phyloP scores from a whole-genome alignment of 2,113 vertebrate genomes.

The Megaceryle maxima region DNA sequence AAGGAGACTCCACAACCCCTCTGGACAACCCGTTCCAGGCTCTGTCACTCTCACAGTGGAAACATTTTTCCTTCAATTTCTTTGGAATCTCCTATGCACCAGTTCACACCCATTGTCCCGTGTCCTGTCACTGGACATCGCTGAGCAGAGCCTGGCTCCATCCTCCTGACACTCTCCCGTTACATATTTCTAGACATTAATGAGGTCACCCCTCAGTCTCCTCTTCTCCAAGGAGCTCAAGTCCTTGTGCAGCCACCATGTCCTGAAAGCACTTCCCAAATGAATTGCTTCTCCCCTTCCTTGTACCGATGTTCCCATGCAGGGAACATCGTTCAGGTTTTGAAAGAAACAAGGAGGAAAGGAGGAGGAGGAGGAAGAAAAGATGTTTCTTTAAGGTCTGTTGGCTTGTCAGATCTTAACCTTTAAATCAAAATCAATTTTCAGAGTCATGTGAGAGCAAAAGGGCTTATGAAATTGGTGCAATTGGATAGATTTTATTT shows the following conservation, averaged over 20 bases:
- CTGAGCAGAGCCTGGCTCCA: too few species aligned
- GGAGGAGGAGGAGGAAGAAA: not conserved
- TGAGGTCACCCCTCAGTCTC: too few species aligned
- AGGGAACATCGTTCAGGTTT: not conserved
- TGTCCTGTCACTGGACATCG: too few species aligned
- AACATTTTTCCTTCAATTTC: too few species aligned
- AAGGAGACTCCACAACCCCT: too few species aligned
- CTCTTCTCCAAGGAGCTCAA: not conserved
- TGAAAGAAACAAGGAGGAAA: not conserved
- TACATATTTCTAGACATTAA: too few species aligned
- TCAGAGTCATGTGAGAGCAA: not conserved
- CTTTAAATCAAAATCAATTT: constrained; percentile 42
- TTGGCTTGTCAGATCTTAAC: constrained; percentile 15
- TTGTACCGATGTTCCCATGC: not conserved
- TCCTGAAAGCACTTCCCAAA: not conserved
- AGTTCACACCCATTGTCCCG: too few species aligned
- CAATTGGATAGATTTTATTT: not conserved
- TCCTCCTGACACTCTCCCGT: too few species aligned
- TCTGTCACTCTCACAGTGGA: too few species aligned
- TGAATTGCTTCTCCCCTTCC: not conserved
- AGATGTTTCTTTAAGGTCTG: not conserved
- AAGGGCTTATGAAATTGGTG: not conserved
- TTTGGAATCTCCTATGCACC: too few species aligned
- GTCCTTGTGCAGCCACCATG: rapidly evolving
- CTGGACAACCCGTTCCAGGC: too few species aligned